phyloP scores from a whole-genome alignment of 92 coral and sea anemone genomes.

The Epizoanthus rinbou region DNA sequence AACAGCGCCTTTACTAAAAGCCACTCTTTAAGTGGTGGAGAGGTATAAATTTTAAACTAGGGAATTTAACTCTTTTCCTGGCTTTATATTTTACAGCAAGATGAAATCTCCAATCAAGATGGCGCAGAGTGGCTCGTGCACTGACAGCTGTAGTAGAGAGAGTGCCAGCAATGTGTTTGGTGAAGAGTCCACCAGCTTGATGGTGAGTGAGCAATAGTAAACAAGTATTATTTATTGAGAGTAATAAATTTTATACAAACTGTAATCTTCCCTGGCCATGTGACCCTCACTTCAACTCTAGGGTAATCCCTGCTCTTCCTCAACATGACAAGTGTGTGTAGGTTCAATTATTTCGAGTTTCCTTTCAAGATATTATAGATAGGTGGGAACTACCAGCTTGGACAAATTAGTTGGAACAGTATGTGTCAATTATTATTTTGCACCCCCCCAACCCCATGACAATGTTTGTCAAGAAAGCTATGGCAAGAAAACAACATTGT shows the following conservation, averaged over 20 bases:
- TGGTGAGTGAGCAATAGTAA: slow-evolving; percentile 41
- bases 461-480: too few relatives aligned
- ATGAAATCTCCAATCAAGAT: slow-evolving; percentile 87
- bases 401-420: too few relatives aligned
- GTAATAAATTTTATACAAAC: neutral
- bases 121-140: slow-evolving; percentile 73
- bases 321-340: too few relatives aligned
- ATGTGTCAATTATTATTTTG: too few relatives aligned
- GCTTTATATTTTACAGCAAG: slow-evolving; percentile 60
- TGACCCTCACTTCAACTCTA: too few relatives aligned
- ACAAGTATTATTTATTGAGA: neutral
- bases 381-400: too few relatives aligned
- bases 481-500: too few relatives aligned
- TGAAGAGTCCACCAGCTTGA: slow-evolving; percentile 42
- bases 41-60: neutral
- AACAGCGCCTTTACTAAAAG: too few relatives aligned
- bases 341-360: too few relatives aligned
- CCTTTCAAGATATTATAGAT: too few relatives aligned
- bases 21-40: neutral
- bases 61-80: neutral
- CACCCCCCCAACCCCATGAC: too few relatives aligned
- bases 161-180: slow-evolving; percentile 1
- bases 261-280: neutral
- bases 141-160: slow-evolving; percentile 55
- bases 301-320: too few relatives aligned